Percentiles rank a stretch among this genome's conserved stretches.
These are phyloP conservation scores for Chiridota heheva DNA, from an alignment of 35 echinoderm and acorn worm species.

Conservation along the genomic window DNA sequence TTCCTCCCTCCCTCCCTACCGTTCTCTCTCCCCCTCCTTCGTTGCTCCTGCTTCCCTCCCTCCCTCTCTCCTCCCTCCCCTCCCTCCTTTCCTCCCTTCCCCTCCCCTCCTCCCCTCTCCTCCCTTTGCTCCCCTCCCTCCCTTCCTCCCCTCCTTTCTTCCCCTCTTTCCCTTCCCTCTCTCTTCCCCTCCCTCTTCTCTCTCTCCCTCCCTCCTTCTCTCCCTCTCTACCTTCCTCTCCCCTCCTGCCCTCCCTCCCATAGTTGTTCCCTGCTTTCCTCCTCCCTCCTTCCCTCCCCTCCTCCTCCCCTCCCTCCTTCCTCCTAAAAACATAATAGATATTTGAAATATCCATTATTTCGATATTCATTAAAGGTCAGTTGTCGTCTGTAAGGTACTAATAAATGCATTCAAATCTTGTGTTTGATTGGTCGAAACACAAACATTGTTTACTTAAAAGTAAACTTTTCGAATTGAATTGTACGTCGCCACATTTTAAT, in stretches of 20 bases:
- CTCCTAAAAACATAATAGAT: too few relatives aligned
- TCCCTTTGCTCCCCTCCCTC: background rate
- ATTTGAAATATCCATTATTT: too few relatives aligned
- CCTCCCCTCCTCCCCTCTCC: background rate
- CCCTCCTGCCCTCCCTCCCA: background rate
- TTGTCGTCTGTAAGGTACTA: too few relatives aligned
- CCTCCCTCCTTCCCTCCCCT: too few relatives aligned
- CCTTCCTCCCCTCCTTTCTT: background rate
- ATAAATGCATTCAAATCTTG: too few relatives aligned
- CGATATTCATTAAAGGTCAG: too few relatives aligned
- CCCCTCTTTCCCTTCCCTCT: slow-evolving; percentile 3
- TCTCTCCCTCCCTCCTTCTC: background rate
- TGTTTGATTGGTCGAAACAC: too few relatives aligned
- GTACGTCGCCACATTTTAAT: too few relatives aligned
- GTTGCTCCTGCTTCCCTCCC: background rate
- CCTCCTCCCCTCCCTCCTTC: too few relatives aligned
- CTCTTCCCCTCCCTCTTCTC: background rate
- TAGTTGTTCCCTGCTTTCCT: background rate
- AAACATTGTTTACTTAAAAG: too few relatives aligned
- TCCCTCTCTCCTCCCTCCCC: background rate
- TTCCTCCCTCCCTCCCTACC: background rate
- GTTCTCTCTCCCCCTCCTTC: background rate
- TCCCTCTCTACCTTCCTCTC: background rate
- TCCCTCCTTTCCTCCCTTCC: background rate
- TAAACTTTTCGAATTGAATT: too few relatives aligned